Base-by-base conservation (phyloP, 2,888 invertebrate genomes). In the Pseudococcus jackbeardsleyi region DNA sequence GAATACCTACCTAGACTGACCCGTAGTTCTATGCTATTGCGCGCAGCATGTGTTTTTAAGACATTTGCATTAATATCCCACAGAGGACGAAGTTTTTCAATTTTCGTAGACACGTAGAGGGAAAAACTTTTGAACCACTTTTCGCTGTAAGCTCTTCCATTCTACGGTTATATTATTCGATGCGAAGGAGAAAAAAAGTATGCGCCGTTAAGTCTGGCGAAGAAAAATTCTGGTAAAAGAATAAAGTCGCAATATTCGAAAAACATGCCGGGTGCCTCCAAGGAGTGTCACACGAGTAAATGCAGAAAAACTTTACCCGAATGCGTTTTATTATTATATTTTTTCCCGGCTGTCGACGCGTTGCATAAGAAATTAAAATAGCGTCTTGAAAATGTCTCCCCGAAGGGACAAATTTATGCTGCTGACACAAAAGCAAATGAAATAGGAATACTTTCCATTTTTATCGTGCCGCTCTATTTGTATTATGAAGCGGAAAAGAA, bases 1-100 rank as follows among this genome's bases (percentile, higher is more conserved):
- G 46, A 82, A 46, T 82, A 42, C 42, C 42, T 42, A 42, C 42
- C 19, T 82, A 82, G 79, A 82, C 79, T 82, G 79, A 82, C 79
- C 79, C 79, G 79, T 46, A 82, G 42, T 9, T 42, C n/a, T 17
- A 33, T 33, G 46, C 79, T 46, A 82, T 33, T 82, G 79, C 19
- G 79, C 79, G 79, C 79, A 82, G 79, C 46, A 39, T 82, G 79
- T 46, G 79, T 82, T 33, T 82, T 82, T 17, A 39, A 82, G 79
- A 82, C 79, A 82, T 82, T 82, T 82, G 79, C 79, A 82, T 82
- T 82, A 82, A 82, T 82, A 82, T 82, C 79, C 79, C 79, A 82
- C 79, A 82, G 79, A 82, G 79, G 79, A 82, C 79, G 79, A 82
- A 82, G 46, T 82, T 82, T 82, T 82, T 82, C 79, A 82, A 82